These are phyloP conservation scores for Ctenopoma kingsleyae DNA, from an alignment of 2,797 vertebrate species.

Conservation along the genomic window DNA sequence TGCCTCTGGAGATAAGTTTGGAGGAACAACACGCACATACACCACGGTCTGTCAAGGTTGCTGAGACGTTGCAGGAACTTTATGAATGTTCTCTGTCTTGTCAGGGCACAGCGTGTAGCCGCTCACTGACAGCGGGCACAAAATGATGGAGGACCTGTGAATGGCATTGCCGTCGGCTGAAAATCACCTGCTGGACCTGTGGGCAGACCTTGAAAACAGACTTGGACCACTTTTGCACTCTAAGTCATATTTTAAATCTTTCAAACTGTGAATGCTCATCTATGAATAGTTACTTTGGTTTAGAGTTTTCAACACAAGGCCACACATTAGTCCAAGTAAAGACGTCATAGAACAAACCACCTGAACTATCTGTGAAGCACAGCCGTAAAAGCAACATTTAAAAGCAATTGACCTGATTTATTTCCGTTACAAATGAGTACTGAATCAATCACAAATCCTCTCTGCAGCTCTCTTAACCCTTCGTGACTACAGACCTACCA, in stretches of 20 bases:
- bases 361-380: not conserved
- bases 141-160: constrained; percentile 64
- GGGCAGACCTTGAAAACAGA: constrained; percentile 59
- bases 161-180: constrained; percentile 56
- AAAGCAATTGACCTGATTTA: constrained; percentile 1
- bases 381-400: not conserved
- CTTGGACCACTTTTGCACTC: constrained; percentile 21
- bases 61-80: constrained; percentile 66
- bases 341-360: not conserved
- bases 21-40: not conserved
- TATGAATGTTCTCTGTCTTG: constrained; percentile 76
- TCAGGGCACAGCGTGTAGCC: constrained; percentile 59
- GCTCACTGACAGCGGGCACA: constrained; percentile 61
- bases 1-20: constrained; percentile 61
- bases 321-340: not conserved
- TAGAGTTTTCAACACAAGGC: constrained; percentile 3
- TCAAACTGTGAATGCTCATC: constrained; percentile 4
- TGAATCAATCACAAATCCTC: not conserved
- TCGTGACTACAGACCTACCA: constrained; percentile 57
- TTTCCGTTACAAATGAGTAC: constrained; percentile 15
- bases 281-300: constrained; percentile 1
- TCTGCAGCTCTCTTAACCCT: not conserved
- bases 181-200: constrained; percentile 66
- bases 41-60: constrained; percentile 69
- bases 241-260: constrained; percentile 29